Evolutionary conservation across 2,888 invertebrate genomes (phyloP).

Genomic region (Cephus pulcher): DNA sequence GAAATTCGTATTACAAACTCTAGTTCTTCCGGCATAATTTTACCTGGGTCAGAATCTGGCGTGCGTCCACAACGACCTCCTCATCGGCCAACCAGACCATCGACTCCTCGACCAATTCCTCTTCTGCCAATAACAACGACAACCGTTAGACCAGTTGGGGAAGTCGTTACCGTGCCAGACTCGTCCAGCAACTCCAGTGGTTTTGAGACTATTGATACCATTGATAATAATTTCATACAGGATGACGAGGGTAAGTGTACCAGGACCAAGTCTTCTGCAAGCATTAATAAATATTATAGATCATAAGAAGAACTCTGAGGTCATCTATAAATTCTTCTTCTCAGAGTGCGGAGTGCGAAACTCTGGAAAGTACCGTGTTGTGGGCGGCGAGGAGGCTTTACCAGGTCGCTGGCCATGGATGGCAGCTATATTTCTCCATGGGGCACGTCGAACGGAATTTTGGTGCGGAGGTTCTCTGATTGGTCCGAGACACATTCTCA

Average conservation of each 20-base stretch:
- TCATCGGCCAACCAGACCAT: constrained; percentile 60
- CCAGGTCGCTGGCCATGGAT: constrained; percentile 97
- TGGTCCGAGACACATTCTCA: constrained; percentile 82
- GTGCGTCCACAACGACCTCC: constrained; percentile 69
- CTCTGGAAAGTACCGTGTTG: constrained; percentile 87
- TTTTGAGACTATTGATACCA: constrained; percentile 43
- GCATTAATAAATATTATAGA: too few species aligned
- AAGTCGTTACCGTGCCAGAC: constrained; percentile 33
- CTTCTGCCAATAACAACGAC: constrained; percentile 50
- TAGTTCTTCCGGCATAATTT: neutral
- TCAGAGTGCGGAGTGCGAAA: constrained; percentile 86
- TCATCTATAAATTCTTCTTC: constrained; percentile 27
- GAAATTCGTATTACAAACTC: neutral
- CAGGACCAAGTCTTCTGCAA: too few species aligned
- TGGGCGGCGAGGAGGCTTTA: constrained; percentile 87
- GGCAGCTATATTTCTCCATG: constrained; percentile 93
- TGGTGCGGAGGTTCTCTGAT: constrained; percentile 95
- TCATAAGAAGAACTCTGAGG: too few species aligned
- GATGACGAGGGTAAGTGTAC: constrained; percentile 56
- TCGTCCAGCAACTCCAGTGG: constrained; percentile 34
- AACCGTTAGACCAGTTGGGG: constrained; percentile 22
- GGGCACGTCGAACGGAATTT: constrained; percentile 85
- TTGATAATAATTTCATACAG: constrained; percentile 61
- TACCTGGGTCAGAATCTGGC: neutral
- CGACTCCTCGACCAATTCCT: constrained; percentile 68